Evolutionary conservation across 1,140 invertebrate genomes (phyloP), one percentile per base, ranked within the genome.

Genomic region (Eriosoma lanigerum): DNA sequence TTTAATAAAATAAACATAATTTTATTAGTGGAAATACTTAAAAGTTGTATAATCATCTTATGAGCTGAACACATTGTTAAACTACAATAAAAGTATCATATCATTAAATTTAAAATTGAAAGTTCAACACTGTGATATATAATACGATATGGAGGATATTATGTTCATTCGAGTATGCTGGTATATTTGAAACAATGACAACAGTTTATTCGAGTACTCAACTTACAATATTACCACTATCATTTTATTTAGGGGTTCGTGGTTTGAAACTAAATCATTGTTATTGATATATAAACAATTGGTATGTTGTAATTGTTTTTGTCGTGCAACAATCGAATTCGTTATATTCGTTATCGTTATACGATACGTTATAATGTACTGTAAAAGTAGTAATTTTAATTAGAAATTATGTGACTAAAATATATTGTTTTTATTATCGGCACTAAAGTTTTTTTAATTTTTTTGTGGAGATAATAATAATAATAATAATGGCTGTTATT

Each of bases 181-280:
- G n/a, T 66, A 44, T 24, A 48, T 50, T 24, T 32, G 46, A 70
- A 70, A 70, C 66, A 70, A 70, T 50, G 66, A 70, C 66, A 70
- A 70, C 66, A 50, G 24, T 70, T 66, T 32, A 21, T 66, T 70
- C 66, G 46, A 70, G 66, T 50, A 48, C 48, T 70, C 8, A 50
- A 48, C 21, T 44, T 50, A 70, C 64, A 50, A 68, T 68, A 46
- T 21, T 46, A 70, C 66, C 46, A 21, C 24, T 44, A 29, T 70
- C 66, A 26, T 50, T 70, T 70, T 50, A 21, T 70, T 70, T 70
- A n/a, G n/a, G 44, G 46, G 66, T 38, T 38, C n/a, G n/a, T n/a
- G n/a, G n/a, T 44, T 44, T 66, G 64, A 66, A 46, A 66, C 9
- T 6, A 46, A 66, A 64, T 64, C 60, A 38, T 64, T n/a, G 29